Evolutionary conservation across 2,888 invertebrate species (phyloP), one percentile per base, ranked within the genome.

Genomic region (Octonoba sinensis): DNA sequence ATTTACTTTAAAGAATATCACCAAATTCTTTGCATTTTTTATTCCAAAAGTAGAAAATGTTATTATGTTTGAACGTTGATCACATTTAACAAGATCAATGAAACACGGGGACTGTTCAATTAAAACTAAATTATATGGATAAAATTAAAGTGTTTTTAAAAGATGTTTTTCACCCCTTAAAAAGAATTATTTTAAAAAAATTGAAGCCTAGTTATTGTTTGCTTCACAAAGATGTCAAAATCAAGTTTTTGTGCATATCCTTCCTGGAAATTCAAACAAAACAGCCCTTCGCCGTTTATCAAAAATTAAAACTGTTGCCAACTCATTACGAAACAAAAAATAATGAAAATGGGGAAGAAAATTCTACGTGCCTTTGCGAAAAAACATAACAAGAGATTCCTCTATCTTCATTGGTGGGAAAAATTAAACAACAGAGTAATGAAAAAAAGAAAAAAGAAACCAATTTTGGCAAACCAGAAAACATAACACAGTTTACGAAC

Each of bases 401-500:
- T n/a, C 65, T 49, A 24, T 65, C 62, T 62, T 62, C 27, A 27
- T 15, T 18, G 24, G 59, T 12, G 64, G 24, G n/a, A 13, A 44
- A 65, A 65, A 65, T 65, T 49, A 65, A 47, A 65, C 47, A 49
- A 49, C 65, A 20, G 36, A 67, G 54, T 54, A 67, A 67, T 54
- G 36, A 67, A 67, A 49, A 66, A 66, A 46, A 22, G 16, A 16
- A 66, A 1, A 46, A 51, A 49, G 20, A 67, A 56, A 56, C 54
- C 67, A 56, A 54, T 67, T 56, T 54, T n/a, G 56, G 47, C 36
- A 77, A 65, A 70, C 70, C 64, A 70, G 59, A 64, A 79, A 57
- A 72, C 78, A 72, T 79, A 72, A 79, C 72, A 66, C 66, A 79
- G 78, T 79, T 71, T 79, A 67, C 65, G 66, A 60, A 60, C 59